phyloP scores from a whole-genome alignment of 2,888 invertebrate genomes.

The Euproctis similis region DNA sequence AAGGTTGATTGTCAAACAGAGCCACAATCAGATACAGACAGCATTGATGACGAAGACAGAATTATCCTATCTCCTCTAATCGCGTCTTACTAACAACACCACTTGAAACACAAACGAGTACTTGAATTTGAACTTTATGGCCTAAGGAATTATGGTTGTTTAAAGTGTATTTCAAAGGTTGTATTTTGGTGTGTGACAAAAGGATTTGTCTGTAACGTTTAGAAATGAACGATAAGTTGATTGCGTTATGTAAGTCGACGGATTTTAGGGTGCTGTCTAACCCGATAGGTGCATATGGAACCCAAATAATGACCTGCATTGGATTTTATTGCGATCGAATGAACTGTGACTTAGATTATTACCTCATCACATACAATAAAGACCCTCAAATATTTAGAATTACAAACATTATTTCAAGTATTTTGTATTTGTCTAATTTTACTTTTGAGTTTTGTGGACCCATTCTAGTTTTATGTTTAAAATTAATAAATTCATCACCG shows the following conservation, averaged over 20 bases:
- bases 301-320: no score
- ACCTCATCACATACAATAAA: no score
- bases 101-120: constrained; percentile 6
- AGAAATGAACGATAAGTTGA: constrained; percentile 68
- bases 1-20: constrained; percentile 48
- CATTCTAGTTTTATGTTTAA: no score
- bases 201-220: constrained; percentile 66
- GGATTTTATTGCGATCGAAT: no score
- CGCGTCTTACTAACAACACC: constrained; percentile 50
- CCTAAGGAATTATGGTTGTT: no score
- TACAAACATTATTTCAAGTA: no score
- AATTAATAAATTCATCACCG: no score
- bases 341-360: no score
- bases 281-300: no score
- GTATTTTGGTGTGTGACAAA: constrained; percentile 51
- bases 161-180: constrained; percentile 11
- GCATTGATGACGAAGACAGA: constrained; percentile 60
- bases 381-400: no score
- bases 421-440: no score
- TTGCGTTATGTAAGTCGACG: constrained; percentile 63
- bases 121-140: constrained; percentile 21
- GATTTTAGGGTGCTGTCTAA: constrained; percentile 49
- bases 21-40: constrained; percentile 36
- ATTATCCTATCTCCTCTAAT: constrained; percentile 66
- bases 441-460: no score